Percentiles rank a stretch among this genome's conserved stretches.
phyloP scores from a whole-genome alignment of 2,888 invertebrate genomes.

The Drosophila acutilabella region DNA sequence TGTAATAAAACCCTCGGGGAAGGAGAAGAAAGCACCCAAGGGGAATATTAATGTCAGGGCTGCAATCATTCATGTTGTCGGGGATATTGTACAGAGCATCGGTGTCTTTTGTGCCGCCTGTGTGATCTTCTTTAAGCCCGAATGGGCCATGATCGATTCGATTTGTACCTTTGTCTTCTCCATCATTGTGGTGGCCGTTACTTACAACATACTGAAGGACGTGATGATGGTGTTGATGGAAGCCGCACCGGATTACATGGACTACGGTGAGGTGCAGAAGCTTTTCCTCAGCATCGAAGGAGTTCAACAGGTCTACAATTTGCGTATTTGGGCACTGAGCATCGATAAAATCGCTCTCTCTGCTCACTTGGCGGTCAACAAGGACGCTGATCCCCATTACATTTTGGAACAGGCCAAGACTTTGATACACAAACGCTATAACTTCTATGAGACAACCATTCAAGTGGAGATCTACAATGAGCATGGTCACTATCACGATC shows the following conservation, averaged over 20 bases:
- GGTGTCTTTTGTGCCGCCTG: constrained; percentile 69
- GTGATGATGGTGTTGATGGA: constrained; percentile 73
- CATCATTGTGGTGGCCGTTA: constrained; percentile 58
- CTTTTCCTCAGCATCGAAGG: constrained; percentile 64
- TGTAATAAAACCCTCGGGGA: background rate
- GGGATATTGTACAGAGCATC: constrained; percentile 66
- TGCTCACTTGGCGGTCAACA: constrained; percentile 65
- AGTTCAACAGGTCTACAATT: constrained; percentile 69
- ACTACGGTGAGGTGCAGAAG: constrained; percentile 61
- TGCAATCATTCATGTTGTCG: constrained; percentile 67
- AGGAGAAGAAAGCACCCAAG: background rate
- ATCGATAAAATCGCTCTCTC: constrained; percentile 66
- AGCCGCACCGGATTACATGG: constrained; percentile 66
- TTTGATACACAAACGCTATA: constrained; percentile 57
- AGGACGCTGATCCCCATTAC: constrained; percentile 61
- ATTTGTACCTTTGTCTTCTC: constrained; percentile 71
- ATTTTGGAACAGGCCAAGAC: constrained; percentile 61
- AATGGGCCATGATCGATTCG: constrained; percentile 65
- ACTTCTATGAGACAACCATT: constrained; percentile 70
- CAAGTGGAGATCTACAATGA: constrained; percentile 65
- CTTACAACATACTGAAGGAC: constrained; percentile 59
- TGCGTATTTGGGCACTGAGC: constrained; percentile 70
- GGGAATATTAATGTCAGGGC: constrained; percentile 71
- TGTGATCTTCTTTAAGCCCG: constrained; percentile 61
- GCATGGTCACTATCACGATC: background rate